These are phyloP conservation scores for Agrilus mali DNA, from an alignment of 2,888 invertebrate species.

Conservation along the genomic window DNA sequence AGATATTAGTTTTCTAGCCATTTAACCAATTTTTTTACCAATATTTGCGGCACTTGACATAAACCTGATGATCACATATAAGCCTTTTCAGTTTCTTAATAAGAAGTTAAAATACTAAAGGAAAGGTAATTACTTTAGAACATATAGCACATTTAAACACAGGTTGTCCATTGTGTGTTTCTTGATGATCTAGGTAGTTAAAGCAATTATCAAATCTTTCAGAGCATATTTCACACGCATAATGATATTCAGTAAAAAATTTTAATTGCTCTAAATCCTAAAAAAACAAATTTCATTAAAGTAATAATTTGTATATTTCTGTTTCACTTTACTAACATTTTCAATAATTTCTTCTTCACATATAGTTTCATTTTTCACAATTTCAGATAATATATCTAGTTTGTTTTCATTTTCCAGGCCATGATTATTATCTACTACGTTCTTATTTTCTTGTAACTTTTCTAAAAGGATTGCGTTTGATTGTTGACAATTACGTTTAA, in stretches of 20 bases:
- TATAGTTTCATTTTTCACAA: not conserved
- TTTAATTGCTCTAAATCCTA: slow-evolving; percentile 11
- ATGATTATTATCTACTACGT: not conserved
- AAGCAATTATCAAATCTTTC: slow-evolving; percentile 16
- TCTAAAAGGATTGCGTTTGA: slow-evolving; percentile 17
- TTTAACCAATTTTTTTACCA: too few species aligned
- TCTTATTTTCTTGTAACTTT: slow-evolving; percentile 5
- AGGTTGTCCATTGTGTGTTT: slow-evolving; percentile 18
- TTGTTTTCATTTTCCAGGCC: slow-evolving; percentile 5
- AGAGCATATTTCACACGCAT: slow-evolving; percentile 21
- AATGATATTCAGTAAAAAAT: slow-evolving; percentile 10
- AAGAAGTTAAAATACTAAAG: too few species aligned
- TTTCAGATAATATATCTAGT: not conserved
- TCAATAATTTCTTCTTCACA: too few species aligned
- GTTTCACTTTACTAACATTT: too few species aligned
- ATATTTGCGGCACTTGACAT: too few species aligned
- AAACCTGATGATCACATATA: too few species aligned
- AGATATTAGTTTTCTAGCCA: too few species aligned
- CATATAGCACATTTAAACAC: slow-evolving; percentile 24
- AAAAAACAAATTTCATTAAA: slow-evolving; percentile 1
- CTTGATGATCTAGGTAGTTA: slow-evolving; percentile 23
- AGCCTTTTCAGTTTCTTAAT: too few species aligned
- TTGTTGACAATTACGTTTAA: slow-evolving; percentile 20
- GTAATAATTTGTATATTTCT: too few species aligned
- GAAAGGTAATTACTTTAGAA: slow-evolving; percentile 11